Evolutionary conservation across 2,888 invertebrate genomes (phyloP), one percentile per base, ranked within the genome.

Genomic region (Apamea crenata): DNA sequence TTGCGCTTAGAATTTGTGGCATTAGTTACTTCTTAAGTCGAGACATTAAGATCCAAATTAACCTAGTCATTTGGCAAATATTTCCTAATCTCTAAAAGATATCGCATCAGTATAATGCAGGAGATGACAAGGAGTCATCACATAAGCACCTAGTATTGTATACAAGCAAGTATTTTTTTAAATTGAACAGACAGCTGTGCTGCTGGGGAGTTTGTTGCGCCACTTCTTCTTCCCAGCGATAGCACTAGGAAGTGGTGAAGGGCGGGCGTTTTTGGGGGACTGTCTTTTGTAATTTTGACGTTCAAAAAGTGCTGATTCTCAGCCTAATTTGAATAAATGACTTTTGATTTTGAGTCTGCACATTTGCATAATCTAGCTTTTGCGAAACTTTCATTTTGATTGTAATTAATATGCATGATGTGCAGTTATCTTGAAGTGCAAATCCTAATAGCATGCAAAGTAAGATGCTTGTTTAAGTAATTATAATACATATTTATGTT

Each of bases 281-380:
- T n/a, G n/a, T n/a, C n/a, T n/a, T n/a, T n/a, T n/a, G n/a, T n/a
- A n/a, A n/a, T n/a, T n/a, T n/a, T n/a, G n/a, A n/a, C n/a, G n/a
- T n/a, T n/a, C n/a, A n/a, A n/a, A n/a, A n/a, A n/a, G n/a, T n/a
- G n/a, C n/a, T n/a, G n/a, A n/a, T n/a, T n/a, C n/a, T n/a, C n/a
- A n/a, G n/a, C n/a, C n/a, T n/a, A n/a, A n/a, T n/a, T n/a, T n/a
- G n/a, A n/a, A n/a, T n/a, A n/a, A n/a, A n/a, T n/a, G n/a, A n/a
- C n/a, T n/a, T n/a, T n/a, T n/a, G n/a, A n/a, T n/a, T n/a, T n/a
- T n/a, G n/a, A n/a, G n/a, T 69, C 56, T 74, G 50, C 53, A 67
- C 1, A 67, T 82, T 83, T 86, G 29, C 59, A 76, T 83, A 74
- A 83, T 76, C 66, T 36, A 79, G 59, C 75, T 71, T 82, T 67